Evolutionary conservation across 2,113 vertebrate genomes (phyloP), one percentile per base, ranked within the genome.

Genomic region (Poeciliopsis retropinna): DNA sequence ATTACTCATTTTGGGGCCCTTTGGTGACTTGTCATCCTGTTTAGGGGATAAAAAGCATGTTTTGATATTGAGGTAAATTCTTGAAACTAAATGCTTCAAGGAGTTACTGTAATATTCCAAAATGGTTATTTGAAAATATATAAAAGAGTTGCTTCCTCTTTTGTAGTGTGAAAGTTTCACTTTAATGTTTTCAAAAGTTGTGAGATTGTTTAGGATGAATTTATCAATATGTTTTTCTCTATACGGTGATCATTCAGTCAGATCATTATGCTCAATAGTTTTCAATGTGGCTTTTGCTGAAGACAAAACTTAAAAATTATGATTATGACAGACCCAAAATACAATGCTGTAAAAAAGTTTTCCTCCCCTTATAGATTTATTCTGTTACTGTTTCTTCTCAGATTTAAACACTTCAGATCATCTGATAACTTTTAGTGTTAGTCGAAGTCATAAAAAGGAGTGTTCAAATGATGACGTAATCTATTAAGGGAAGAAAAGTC

Each of bases 1-100:
- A 47, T 76, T 64, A 47, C 29, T 73, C 72, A 64, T 28, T n/a
- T 54, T 54, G 61, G 29, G 71, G 30, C 25, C 39, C 61, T 51
- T 34, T 28, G 8, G 14, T 54, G 25, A 54, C 29, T 54, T 54
- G 19, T 64, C 29, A 54, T 28, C 44, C 4, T 57, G 28, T 51
- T 65, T 27, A 34, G 39, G 62, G 34, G 19, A 30, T 10, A 64
- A 64, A 47, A 31, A 15, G 28, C 41, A 64, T 32, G 10, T 30
- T n/a, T 25, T 25, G 47, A 62, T 25, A 34, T 34, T 34, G 13
- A 57, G 19, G 25, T 29, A 27, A 65, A 65, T 12, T 25, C n/a
- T 25, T 27, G 10, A 37, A 37, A 11, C 34, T 3, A 37, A 37
- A 37, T 4, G 6, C 64, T 32, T 22, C 44, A 22, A 27, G 30